These are phyloP conservation scores for Oreochromis tanganicae DNA, from an alignment of 2,113 vertebrate genomes.

Conservation along the genomic window DNA sequence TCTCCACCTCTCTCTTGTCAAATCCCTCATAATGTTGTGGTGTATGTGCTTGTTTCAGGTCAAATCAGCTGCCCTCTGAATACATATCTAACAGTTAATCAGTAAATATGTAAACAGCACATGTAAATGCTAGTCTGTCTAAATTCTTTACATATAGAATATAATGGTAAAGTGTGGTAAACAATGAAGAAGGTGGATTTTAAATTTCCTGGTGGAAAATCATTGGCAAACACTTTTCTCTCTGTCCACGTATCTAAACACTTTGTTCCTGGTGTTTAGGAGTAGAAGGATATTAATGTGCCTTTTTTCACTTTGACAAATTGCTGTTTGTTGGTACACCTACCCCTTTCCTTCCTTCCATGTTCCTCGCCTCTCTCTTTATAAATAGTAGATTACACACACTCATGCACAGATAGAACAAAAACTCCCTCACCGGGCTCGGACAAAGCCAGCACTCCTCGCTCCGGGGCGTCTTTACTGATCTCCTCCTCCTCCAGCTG, in stretches of 20 bases:
- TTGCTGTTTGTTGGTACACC: not conserved
- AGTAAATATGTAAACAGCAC: not conserved
- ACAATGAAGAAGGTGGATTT: not conserved
- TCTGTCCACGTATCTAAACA: not conserved
- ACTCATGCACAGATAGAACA: not conserved
- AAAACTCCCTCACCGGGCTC: constrained; percentile 79
- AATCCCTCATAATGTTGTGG: not conserved
- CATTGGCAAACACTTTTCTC: not conserved
- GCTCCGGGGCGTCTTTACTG: constrained; percentile 74
- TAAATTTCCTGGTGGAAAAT: not conserved
- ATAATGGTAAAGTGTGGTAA: not conserved
- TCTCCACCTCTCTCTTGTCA: not conserved
- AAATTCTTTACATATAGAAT: not conserved
- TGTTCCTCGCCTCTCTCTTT: not conserved
- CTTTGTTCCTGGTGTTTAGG: not conserved
- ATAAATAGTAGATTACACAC: not conserved
- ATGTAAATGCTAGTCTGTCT: not conserved
- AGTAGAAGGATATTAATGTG: not conserved
- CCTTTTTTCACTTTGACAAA: not conserved
- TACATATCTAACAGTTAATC: not conserved
- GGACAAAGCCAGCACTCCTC: constrained; percentile 78
- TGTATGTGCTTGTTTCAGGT: not conserved
- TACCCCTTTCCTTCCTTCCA: not conserved
- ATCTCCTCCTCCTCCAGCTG: constrained; percentile 87
- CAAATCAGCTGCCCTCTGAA: not conserved